Evolutionary conservation across 2,113 vertebrate genomes (phyloP).

Genomic region (Syngnathoides biaculeatus): DNA sequence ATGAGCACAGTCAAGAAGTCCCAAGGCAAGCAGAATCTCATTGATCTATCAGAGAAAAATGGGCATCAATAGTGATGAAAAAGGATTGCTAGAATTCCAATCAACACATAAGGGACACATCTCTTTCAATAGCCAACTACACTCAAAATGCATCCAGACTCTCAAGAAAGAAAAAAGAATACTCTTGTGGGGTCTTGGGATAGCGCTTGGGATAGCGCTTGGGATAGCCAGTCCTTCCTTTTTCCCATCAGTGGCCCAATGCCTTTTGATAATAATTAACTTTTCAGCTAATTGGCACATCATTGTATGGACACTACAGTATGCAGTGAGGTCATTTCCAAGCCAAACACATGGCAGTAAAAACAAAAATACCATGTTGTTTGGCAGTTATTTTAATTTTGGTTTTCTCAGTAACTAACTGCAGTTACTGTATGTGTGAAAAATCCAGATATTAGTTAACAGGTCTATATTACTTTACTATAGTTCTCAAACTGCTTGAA

Average conservation of each 20-base stretch:
- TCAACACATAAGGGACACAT: neutral
- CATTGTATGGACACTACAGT: neutral
- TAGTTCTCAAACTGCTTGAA: neutral
- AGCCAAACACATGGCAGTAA: neutral
- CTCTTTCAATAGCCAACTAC: neutral
- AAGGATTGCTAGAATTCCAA: accelerated
- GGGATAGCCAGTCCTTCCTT: neutral
- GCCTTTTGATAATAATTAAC: neutral
- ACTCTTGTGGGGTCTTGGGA: neutral
- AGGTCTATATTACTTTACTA: neutral
- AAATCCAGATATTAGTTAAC: neutral
- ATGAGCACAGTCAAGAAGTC: slow-evolving; percentile 86
- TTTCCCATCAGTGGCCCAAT: neutral
- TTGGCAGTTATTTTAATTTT: no score
- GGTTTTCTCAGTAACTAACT: no score
- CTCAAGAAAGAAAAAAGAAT: neutral
- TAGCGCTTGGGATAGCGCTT: neutral
- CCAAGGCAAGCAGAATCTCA: slow-evolving; percentile 90
- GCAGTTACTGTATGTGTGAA: no score
- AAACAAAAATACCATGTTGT: no score
- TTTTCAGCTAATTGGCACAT: neutral
- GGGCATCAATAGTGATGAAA: neutral
- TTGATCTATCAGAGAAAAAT: slow-evolving; percentile 76
- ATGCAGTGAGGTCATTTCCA: no score
- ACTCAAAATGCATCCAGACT: neutral